These are phyloP conservation scores for Barypeithes pellucidus DNA, from an alignment of 2,888 invertebrate species.

Conservation along the genomic window DNA sequence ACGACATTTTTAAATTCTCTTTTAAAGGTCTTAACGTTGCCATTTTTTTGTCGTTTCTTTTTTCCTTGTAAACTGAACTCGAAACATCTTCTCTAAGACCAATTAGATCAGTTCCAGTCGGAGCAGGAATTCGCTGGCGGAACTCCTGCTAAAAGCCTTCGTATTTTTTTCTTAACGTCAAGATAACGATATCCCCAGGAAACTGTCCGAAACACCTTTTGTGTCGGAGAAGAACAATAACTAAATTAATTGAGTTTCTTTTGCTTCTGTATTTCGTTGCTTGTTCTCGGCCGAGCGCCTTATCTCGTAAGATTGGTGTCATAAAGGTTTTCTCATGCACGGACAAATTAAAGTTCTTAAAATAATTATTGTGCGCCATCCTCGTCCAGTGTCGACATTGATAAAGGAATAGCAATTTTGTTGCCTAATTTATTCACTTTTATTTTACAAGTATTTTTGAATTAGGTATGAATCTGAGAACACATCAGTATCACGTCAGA, in stretches of 20 bases:
- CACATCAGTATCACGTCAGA: conserved; percentile 29
- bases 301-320: not conserved
- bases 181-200: conserved; percentile 40
- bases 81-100: conserved; percentile 23
- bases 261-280: not conserved
- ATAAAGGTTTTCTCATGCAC: not conserved
- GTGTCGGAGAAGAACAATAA: conserved; percentile 29
- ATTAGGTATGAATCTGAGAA: conserved; percentile 22
- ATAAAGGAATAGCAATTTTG: not conserved
- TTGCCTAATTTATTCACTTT: conserved; percentile 9
- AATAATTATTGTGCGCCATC: not conserved
- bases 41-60: not conserved
- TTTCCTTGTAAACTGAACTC: conserved; percentile 10
- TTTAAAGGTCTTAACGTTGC: too few species aligned
- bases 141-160: conserved; percentile 22
- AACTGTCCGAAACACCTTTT: conserved; percentile 38
- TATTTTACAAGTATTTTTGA: conserved; percentile 26
- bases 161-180: conserved; percentile 27
- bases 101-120: conserved; percentile 29
- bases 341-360: not conserved
- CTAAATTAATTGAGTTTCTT: conserved; percentile 42
- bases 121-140: conserved; percentile 16
- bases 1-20: too few species aligned
- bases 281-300: not conserved
- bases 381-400: too few species aligned